phyloP scores from a whole-genome alignment of 2,797 vertebrate genomes.

The Champsocephalus esox region DNA sequence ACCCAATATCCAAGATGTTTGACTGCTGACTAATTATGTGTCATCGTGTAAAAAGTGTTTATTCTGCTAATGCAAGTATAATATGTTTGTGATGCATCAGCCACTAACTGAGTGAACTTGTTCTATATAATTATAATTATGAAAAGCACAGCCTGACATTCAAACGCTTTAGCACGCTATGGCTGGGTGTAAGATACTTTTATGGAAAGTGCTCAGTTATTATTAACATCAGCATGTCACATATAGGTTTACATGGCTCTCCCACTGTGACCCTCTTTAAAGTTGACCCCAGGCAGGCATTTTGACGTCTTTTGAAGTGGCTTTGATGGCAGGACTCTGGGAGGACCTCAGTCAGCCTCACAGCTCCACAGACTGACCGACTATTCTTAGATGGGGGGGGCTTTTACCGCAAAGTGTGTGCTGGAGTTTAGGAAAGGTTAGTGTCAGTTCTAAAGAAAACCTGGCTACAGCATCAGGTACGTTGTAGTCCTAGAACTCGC shows the following conservation, averaged over 20 bases:
- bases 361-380: constrained; percentile 32
- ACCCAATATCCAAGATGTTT: neutral
- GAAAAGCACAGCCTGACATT: neutral
- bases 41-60: neutral
- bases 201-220: constrained; percentile 29
- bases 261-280: constrained; percentile 40
- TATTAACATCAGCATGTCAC: constrained; percentile 36
- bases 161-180: neutral
- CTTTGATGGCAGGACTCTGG: constrained; percentile 50
- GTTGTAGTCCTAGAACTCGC: constrained; percentile 28
- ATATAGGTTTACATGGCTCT: constrained; percentile 46
- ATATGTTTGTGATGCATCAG: too few species aligned
- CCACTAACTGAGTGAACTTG: neutral
- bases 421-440: constrained; percentile 32
- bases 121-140: too few species aligned
- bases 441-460: constrained; percentile 48
- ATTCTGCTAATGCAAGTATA: neutral
- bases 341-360: constrained; percentile 40
- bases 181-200: constrained; percentile 14
- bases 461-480: constrained; percentile 21
- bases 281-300: constrained; percentile 41
- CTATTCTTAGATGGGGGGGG: constrained; percentile 25
- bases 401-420: constrained; percentile 40
- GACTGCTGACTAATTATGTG: too few species aligned
- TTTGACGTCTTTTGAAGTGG: constrained; percentile 54